Conservation (phyloP, 2,888 invertebrate genomes). For the Beris chalybata region DNA sequence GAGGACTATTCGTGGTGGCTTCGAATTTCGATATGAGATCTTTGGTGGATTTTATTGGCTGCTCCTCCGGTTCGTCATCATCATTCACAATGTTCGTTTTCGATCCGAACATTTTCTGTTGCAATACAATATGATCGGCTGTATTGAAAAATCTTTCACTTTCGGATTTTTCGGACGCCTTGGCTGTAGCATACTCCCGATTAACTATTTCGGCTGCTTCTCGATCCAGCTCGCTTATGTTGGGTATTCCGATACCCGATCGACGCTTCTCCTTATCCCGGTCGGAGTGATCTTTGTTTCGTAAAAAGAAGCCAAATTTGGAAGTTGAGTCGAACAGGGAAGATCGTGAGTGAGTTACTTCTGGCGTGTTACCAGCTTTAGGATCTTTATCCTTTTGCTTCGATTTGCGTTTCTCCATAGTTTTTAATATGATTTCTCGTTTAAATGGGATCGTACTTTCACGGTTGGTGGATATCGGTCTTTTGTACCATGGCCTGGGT, state of each 20-base stretch:
- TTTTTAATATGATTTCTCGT: conserved; percentile 42
- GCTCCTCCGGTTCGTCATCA: conserved; percentile 35
- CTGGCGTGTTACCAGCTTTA: conserved; percentile 55
- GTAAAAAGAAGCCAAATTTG: conserved; percentile 40
- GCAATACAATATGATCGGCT: conserved; percentile 36
- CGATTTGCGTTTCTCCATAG: conserved; percentile 48
- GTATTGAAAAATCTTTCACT: conserved; percentile 48
- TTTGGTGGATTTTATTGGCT: conserved; percentile 53
- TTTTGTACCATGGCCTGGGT: conserved; percentile 70
- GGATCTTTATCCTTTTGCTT: conserved; percentile 53
- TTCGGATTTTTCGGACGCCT: conserved; percentile 44
- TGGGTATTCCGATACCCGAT: conserved; percentile 66
- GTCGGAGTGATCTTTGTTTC: conserved; percentile 40
- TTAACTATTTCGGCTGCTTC: conserved; percentile 70
- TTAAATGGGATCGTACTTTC: conserved; percentile 44
- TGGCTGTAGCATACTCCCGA: conserved; percentile 41
- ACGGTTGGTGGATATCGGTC: conserved; percentile 51
- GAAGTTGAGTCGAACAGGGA: conserved; percentile 55
- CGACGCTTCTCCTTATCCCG: conserved; percentile 59
- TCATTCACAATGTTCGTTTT: conserved; percentile 13
- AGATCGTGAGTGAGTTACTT: conserved; percentile 61
- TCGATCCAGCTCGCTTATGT: conserved; percentile 77
- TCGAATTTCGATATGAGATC: conserved; percentile 67
- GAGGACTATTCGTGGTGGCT: conserved; percentile 32
- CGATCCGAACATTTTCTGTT: conserved; percentile 37